Percentiles rank a stretch among this genome's conserved stretches.
Evolutionary conservation across 2,797 vertebrate species (phyloP).

Genomic region (Eospalax fontanierii): DNA sequence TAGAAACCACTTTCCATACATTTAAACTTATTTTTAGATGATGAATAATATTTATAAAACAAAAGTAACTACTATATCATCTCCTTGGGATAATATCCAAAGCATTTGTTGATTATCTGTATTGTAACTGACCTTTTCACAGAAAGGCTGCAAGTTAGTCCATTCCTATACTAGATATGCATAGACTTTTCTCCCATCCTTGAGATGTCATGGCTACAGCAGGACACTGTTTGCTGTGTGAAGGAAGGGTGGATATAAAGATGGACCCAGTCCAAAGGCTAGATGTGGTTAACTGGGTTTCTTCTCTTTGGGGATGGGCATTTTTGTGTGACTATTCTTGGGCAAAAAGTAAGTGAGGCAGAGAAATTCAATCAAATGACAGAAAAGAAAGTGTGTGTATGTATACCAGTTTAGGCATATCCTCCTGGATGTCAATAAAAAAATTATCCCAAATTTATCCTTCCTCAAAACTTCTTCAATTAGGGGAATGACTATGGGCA

Average conservation of each 20-base stretch:
- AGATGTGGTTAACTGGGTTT: not conserved
- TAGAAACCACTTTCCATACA: not conserved
- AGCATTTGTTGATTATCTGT: not conserved
- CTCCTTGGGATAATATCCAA: not conserved
- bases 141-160: not conserved
- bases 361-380: conserved; percentile 4
- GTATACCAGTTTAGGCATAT: not conserved
- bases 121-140: not conserved
- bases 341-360: conserved; percentile 19
- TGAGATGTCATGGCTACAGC: not conserved
- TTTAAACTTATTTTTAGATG: conserved; percentile 48
- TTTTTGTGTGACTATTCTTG: conserved; percentile 1
- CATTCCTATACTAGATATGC: not conserved
- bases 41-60: conserved; percentile 20
- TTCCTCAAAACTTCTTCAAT: conserved; percentile 23
- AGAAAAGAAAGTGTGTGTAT: not conserved
- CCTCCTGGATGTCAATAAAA: not conserved
- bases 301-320: not conserved
- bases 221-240: not conserved
- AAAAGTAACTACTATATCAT: not conserved
- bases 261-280: not conserved
- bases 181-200: not conserved
- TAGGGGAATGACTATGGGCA: not conserved
- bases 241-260: not conserved
- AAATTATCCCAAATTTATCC: not conserved